Percentiles rank a stretch among this genome's conserved stretches.
Evolutionary conservation across 2,797 vertebrate species (phyloP).

Genomic region (Cetoscarus ocellatus): DNA sequence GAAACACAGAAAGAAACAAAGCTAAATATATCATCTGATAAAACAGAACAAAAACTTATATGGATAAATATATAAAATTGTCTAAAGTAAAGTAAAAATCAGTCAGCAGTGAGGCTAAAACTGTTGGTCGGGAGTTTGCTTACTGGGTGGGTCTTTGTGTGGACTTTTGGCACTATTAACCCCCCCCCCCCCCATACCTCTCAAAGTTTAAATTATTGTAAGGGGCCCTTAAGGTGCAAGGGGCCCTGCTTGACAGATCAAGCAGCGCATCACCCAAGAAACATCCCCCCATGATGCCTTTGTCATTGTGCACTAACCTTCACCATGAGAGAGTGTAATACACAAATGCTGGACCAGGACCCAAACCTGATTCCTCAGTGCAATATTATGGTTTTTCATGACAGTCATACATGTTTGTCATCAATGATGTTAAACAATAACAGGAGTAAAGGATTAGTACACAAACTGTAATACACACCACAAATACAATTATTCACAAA

Average conservation of each 20-base stretch:
- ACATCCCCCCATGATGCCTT: neutral
- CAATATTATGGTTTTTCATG: neutral
- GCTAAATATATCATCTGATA: too few relatives aligned
- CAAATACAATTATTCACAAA: slow-evolving; percentile 2
- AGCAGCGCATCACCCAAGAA: slow-evolving; percentile 1
- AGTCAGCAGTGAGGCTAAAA: too few relatives aligned
- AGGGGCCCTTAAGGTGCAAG: neutral
- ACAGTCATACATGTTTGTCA: neutral
- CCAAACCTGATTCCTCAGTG: neutral
- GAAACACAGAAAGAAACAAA: too few relatives aligned
- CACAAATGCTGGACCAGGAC: neutral
- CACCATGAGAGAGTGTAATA: neutral
- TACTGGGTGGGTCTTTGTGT: too few relatives aligned
- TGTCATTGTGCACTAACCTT: neutral
- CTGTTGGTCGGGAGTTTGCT: too few relatives aligned
- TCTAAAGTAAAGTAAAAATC: too few relatives aligned
- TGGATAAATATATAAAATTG: too few relatives aligned
- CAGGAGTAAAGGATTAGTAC: neutral
- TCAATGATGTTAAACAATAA: neutral
- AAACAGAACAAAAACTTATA: too few relatives aligned
- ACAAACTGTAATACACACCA: neutral
- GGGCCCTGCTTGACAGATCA: too few relatives aligned
- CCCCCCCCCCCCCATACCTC: too few relatives aligned
- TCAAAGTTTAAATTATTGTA: too few relatives aligned
- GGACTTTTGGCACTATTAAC: too few relatives aligned